Percentiles rank a stretch among this genome's conserved stretches.
Evolutionary conservation across 2,888 invertebrate genomes (phyloP).

Genomic region (Belgica antarctica): DNA sequence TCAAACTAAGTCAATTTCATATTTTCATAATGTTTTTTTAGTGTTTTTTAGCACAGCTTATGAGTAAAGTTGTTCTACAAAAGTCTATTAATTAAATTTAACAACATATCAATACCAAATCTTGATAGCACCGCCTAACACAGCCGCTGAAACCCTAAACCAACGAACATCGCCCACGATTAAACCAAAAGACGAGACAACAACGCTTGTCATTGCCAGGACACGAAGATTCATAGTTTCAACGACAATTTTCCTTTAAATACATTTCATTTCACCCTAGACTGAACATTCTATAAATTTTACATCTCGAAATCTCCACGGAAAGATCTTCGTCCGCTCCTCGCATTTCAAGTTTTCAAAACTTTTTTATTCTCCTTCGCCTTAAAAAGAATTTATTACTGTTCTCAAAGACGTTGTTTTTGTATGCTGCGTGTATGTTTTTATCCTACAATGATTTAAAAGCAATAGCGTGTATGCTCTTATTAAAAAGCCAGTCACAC

Average conservation of each 20-base stretch:
- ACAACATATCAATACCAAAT: too few relatives aligned
- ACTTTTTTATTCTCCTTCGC: slow-evolving; percentile 17
- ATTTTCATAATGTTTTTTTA: too few relatives aligned
- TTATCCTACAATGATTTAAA: slow-evolving; percentile 4
- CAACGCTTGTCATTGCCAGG: slow-evolving; percentile 19
- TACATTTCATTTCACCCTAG: slow-evolving; percentile 36
- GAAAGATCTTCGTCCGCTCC: slow-evolving; percentile 21
- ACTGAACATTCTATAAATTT: slow-evolving; percentile 27
- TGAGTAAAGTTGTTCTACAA: too few relatives aligned
- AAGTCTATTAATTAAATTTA: too few relatives aligned
- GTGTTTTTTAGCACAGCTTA: too few relatives aligned
- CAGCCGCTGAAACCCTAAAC: too few relatives aligned
- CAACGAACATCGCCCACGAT: background rate
- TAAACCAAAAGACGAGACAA: background rate
- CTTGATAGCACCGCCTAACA: too few relatives aligned
- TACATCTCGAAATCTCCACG: slow-evolving; percentile 13
- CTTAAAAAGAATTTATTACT: slow-evolving; percentile 23
- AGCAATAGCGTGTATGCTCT: slow-evolving; percentile 1
- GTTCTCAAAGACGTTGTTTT: background rate
- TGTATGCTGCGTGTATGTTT: slow-evolving; percentile 1
- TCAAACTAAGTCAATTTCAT: too few relatives aligned
- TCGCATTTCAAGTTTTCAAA: slow-evolving; percentile 17
- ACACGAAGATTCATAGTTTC: slow-evolving; percentile 22
- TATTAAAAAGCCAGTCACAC: background rate
- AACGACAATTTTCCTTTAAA: slow-evolving; percentile 21